phyloP scores from a whole-genome alignment of 2,113 vertebrate genomes.

The Albula goreensis region DNA sequence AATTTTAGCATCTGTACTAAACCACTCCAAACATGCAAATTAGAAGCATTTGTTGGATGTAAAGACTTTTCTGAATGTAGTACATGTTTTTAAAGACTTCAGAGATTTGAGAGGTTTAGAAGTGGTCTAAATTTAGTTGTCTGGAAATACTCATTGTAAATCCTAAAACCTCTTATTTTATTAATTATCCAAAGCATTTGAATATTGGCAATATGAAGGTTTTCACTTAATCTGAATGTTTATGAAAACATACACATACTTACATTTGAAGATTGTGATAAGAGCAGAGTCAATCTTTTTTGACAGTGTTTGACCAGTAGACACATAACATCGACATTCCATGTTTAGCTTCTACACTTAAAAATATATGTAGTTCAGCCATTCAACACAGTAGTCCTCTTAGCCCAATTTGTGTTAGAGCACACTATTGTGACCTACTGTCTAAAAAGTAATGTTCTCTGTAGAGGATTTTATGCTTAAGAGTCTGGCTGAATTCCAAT shows the following conservation, averaged over 20 bases:
- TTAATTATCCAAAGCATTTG: too few species aligned
- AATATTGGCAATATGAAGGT: too few species aligned
- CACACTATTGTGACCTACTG: conserved; percentile 32
- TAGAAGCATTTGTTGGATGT: neutral
- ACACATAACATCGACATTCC: neutral
- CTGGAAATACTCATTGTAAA: too few species aligned
- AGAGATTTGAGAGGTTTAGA: too few species aligned
- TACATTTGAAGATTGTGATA: neutral
- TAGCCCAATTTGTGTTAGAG: conserved; percentile 28
- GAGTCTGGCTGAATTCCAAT: conserved; percentile 43
- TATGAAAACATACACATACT: too few species aligned
- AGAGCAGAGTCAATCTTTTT: neutral
- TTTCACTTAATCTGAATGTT: too few species aligned
- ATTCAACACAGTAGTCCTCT: neutral
- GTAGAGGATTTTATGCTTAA: conserved; percentile 42
- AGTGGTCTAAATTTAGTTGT: too few species aligned
- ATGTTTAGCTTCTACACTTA: neutral
- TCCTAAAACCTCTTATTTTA: too few species aligned
- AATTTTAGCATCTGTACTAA: neutral
- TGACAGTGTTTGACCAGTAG: neutral
- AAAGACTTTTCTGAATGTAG: neutral
- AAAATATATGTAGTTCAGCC: neutral
- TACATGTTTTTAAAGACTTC: neutral
- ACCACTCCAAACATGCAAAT: neutral
- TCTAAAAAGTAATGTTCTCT: conserved; percentile 35